Percentiles rank a stretch among this genome's conserved stretches.
These are phyloP conservation scores for Orchestes rusci DNA, from an alignment of 2,888 invertebrate genomes.

Conservation along the genomic window DNA sequence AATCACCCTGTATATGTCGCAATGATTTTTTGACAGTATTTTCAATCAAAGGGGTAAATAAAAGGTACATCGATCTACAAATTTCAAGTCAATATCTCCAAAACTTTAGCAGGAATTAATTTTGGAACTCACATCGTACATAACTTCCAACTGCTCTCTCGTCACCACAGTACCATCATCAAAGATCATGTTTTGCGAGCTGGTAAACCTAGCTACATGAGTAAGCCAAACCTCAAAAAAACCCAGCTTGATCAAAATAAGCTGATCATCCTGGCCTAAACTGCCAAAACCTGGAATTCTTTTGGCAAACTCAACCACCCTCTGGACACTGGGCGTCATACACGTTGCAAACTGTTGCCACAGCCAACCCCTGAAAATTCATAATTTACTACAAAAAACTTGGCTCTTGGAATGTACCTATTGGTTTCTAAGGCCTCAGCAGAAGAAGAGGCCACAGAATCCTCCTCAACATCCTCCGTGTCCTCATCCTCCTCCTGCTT, in stretches of 20 bases:
- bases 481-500: constrained; percentile 18
- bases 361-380: constrained; percentile 52
- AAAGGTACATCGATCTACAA: too few relatives aligned
- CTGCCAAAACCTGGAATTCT: constrained; percentile 86
- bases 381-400: neutral
- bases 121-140: constrained; percentile 81
- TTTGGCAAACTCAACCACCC: constrained; percentile 95
- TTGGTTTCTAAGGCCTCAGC: constrained; percentile 35
- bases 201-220: constrained; percentile 74
- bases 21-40: too few relatives aligned
- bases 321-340: constrained; percentile 85
- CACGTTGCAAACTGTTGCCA: constrained; percentile 84
- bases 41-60: too few relatives aligned
- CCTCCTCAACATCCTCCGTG: constrained; percentile 34
- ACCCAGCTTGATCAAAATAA: constrained; percentile 91
- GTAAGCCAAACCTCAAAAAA: constrained; percentile 96
- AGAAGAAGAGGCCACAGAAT: constrained; percentile 47
- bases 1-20: too few relatives aligned
- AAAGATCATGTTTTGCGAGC: constrained; percentile 71
- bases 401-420: constrained; percentile 16
- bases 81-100: too few relatives aligned
- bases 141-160: constrained; percentile 72
- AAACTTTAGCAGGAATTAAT: too few relatives aligned
- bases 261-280: constrained; percentile 90
- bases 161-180: constrained; percentile 84